Evolutionary conservation across 2,797 vertebrate species (phyloP).

Genomic region (Eremophila alpestris): DNA sequence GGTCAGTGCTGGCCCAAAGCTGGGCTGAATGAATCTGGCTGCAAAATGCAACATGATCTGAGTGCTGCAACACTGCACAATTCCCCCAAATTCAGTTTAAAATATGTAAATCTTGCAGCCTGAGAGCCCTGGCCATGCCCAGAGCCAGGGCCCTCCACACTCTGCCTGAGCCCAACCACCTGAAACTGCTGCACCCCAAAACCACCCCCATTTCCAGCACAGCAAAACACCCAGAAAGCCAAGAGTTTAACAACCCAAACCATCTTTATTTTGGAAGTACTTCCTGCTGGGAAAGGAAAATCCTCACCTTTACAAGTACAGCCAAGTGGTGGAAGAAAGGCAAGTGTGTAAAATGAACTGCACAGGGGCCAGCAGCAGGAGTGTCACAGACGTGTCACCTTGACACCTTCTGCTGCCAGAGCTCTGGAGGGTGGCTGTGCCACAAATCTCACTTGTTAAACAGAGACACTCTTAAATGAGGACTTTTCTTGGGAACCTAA

Average conservation of each 20-base stretch:
- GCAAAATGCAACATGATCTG: fast-evolving
- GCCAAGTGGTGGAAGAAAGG: background rate
- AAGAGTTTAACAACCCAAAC: background rate
- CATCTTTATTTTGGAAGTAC: slow-evolving; percentile 51
- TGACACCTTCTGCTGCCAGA: background rate
- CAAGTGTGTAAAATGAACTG: background rate
- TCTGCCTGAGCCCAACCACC: background rate
- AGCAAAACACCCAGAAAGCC: background rate
- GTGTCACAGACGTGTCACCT: fast-evolving
- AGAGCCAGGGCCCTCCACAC: fast-evolving
- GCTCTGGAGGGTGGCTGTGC: background rate
- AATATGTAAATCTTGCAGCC: background rate
- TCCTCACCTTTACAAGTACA: background rate
- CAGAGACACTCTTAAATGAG: background rate
- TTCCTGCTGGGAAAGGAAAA: background rate
- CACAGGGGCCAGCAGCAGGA: background rate
- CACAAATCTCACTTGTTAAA: fast-evolving
- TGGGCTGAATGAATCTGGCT: background rate
- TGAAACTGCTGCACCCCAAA: background rate
- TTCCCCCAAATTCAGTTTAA: background rate
- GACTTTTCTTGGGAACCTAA: background rate
- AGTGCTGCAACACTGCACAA: background rate
- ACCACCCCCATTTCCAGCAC: background rate
- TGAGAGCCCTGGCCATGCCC: background rate
- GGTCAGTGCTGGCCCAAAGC: background rate